A percentile compares a stretch with the other conserved stretches of the same genome.
phyloP scores from a whole-genome alignment of 2,888 invertebrate species.

The Brachyptera risi region DNA sequence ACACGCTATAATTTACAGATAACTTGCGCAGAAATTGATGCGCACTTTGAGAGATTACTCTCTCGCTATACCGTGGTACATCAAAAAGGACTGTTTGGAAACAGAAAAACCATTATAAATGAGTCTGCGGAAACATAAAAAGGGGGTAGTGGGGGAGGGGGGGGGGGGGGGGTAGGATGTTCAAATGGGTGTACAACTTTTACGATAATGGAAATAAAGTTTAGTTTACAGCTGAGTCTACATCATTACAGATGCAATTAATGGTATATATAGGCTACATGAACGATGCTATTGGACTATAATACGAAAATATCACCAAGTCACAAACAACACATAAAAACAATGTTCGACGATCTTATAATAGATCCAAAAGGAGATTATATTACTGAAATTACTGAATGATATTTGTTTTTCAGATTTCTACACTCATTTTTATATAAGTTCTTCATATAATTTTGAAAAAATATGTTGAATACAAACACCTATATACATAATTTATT shows the following conservation, averaged over 20 bases:
- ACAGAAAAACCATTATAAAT: neutral
- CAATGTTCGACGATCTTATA: too few species aligned
- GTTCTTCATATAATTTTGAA: too few species aligned
- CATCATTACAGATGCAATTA: neutral
- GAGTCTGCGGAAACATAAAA: conserved; percentile 10
- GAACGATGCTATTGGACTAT: too few species aligned
- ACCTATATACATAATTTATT: too few species aligned
- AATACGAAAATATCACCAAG: too few species aligned
- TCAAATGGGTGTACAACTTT: conserved; percentile 19
- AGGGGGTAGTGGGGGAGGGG: neutral
- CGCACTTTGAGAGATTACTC: neutral
- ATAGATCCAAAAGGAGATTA: too few species aligned
- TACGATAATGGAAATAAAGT: conserved; percentile 21
- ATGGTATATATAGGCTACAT: neutral
- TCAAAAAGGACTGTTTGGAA: conserved; percentile 1
- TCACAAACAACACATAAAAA: too few species aligned
- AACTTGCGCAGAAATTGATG: conserved; percentile 19
- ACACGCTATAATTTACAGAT: neutral
- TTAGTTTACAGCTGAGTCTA: conserved; percentile 3
- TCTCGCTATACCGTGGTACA: neutral
- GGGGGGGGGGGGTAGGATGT: neutral
- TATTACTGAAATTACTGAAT: too few species aligned
- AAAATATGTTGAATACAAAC: too few species aligned
- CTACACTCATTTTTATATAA: too few species aligned
- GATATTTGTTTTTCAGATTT: too few species aligned